Conservation (phyloP, 2,113 vertebrate species). For the Chrysemys picta region DNA sequence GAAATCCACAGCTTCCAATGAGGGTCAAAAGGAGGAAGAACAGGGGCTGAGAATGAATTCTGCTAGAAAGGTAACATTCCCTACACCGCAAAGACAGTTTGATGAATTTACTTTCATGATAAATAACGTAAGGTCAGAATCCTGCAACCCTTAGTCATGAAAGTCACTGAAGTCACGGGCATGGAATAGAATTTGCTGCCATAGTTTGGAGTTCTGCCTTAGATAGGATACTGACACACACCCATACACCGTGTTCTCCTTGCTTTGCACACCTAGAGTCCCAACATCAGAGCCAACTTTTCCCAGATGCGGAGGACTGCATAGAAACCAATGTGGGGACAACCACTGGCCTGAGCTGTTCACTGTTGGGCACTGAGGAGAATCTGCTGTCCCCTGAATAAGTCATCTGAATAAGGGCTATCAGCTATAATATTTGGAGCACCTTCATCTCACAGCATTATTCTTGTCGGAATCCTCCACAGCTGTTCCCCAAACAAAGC, state of each 20-base stretch:
- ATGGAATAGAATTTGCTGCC: neutral
- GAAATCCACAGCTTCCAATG: neutral
- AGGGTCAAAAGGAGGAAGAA: neutral
- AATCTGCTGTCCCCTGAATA: neutral
- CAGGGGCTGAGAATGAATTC: neutral
- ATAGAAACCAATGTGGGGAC: neutral
- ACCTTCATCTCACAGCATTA: neutral
- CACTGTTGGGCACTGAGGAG: neutral
- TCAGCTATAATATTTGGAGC: neutral
- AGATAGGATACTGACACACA: neutral
- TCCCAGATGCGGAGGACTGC: neutral
- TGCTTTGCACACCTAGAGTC: neutral
- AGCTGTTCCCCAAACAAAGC: neutral
- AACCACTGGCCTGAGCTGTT: neutral
- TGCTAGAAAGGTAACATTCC: neutral
- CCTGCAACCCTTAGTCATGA: neutral
- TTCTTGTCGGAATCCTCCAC: neutral
- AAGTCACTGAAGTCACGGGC: neutral
- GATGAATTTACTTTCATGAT: neutral
- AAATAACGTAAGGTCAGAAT: neutral
- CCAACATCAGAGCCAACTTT: neutral
- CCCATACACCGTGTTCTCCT: neutral
- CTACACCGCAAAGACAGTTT: neutral
- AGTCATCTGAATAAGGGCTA: neutral
- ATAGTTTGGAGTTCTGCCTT: neutral